A percentile compares a stretch with the other conserved stretches of the same genome.
These are phyloP conservation scores for Myotis pilosus DNA, from an alignment of 2,797 vertebrate genomes.

Conservation along the genomic window DNA sequence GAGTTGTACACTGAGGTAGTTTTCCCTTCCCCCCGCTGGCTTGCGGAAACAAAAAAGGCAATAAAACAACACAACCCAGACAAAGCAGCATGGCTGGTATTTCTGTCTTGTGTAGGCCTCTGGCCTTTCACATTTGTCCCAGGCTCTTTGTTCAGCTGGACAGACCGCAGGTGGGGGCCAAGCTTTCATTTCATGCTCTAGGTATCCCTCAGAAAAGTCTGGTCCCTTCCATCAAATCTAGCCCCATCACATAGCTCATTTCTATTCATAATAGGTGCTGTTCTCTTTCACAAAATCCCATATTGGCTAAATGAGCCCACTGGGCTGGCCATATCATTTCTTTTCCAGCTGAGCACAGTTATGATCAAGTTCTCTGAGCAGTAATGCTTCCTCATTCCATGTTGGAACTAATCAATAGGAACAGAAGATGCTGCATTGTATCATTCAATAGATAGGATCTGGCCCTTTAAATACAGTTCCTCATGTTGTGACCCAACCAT, in stretches of 20 bases:
- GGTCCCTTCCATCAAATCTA: background rate
- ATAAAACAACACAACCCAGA: background rate
- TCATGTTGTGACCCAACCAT: too few relatives aligned
- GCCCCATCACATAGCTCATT: background rate
- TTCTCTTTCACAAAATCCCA: conserved; percentile 7
- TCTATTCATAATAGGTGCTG: conserved; percentile 23
- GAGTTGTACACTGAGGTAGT: background rate
- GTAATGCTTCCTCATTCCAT: conserved; percentile 12
- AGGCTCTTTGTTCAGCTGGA: background rate
- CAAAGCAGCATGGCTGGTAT: background rate
- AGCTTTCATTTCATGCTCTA: background rate
- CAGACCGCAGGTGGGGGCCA: background rate
- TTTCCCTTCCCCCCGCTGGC: background rate
- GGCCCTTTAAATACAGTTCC: too few relatives aligned
- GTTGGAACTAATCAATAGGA: conserved; percentile 5
- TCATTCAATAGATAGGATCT: background rate
- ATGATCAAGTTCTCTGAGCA: conserved; percentile 11
- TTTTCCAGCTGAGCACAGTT: conserved; percentile 48
- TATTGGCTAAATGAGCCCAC: conserved; percentile 34
- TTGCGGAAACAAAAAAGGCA: background rate
- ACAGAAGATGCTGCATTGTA: background rate
- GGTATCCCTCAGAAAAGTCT: background rate
- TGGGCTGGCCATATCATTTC: background rate
- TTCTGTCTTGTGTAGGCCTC: background rate
- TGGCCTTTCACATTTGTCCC: background rate